Base-by-base conservation (phyloP, 2,797 vertebrate species). In the Coranthus polyacanthus region DNA sequence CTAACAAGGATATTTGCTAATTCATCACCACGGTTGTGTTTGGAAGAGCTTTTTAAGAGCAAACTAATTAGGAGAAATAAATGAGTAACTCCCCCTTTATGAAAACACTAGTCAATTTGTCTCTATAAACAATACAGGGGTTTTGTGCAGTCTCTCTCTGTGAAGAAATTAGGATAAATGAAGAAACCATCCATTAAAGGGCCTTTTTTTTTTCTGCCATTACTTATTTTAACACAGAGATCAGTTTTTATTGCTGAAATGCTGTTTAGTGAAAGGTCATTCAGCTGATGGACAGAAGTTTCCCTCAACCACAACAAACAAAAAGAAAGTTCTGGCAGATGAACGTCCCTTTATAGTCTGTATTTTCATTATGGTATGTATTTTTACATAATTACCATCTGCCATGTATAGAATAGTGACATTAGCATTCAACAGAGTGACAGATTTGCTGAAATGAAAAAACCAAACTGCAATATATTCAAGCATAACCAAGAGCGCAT, bases 81-180 rank as follows among this genome's bases (percentile, higher is more conserved):
- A 79, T 69, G 60, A 79, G 63, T 55, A 43, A 20, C 29, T 22
- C 26, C 34, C 9, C 12, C 32, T 73, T 73, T 59, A 70, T 69
- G 36, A 76, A 74, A 71, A 26, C 42, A 43, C 20, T 50, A 81
- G 43, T 60, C 49, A 54, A 54, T 83, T 75, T 78, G 60, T 85
- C 70, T 83, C 55, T 32, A 68, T 79, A 73, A 78, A 67, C 62
- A 78, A 54, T 58, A 4, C 5, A 34, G 7, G 12, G 11, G 8
- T 15, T 53, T 42, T 64, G 52, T 29, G 53, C 6, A 12, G 47
- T 55, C 10, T 29, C 0, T 42, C 13, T 43, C 8, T 11, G 6
- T 9, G 9, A 47, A 49, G 16, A 62, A 83, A 76, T 42, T 42
- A 50, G 50, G 69, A 77, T 68, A 26, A 75, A 74, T 81, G n/a